These are phyloP conservation scores for Papilio helenus DNA, from an alignment of 1,140 invertebrate species.

Conservation along the genomic window DNA sequence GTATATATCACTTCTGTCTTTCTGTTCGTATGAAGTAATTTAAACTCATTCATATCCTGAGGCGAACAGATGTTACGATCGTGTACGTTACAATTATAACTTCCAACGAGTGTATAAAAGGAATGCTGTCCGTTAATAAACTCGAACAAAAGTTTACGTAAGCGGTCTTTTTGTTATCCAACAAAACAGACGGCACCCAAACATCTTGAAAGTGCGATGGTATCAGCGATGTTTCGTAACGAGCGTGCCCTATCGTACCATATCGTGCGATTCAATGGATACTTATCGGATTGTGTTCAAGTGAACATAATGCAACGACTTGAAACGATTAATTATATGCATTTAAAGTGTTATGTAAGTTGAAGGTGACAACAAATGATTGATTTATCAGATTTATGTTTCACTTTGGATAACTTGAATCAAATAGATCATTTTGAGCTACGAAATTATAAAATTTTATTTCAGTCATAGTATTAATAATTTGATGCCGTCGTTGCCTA, in stretches of 20 bases:
- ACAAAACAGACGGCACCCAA: constrained; percentile 55
- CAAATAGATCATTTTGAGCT: no score
- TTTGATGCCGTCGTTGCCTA: constrained; percentile 2
- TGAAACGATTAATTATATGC: constrained; percentile 15
- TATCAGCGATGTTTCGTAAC: constrained; percentile 70
- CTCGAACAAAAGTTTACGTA: constrained; percentile 57
- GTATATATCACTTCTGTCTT: not conserved
- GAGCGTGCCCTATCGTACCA: constrained; percentile 47
- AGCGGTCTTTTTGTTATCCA: constrained; percentile 64
- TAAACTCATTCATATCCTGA: constrained; percentile 5
- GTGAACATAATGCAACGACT: constrained; percentile 31
- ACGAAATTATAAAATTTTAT: no score
- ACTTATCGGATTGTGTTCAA: constrained; percentile 54
- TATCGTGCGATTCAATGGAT: constrained; percentile 57
- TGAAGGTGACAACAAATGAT: not conserved
- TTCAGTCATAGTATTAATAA: not conserved
- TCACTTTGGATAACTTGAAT: not conserved
- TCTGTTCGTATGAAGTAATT: not conserved
- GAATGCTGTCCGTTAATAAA: constrained; percentile 44
- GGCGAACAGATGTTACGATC: not conserved
- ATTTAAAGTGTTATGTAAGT: not conserved
- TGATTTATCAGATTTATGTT: not conserved
- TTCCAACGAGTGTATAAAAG: constrained; percentile 13
- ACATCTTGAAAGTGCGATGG: constrained; percentile 72
- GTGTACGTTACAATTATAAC: constrained; percentile 2